A percentile compares a stretch with the other conserved stretches of the same genome.
Conservation (phyloP, 2,797 vertebrate genomes). For the Danio albolineatus region DNA sequence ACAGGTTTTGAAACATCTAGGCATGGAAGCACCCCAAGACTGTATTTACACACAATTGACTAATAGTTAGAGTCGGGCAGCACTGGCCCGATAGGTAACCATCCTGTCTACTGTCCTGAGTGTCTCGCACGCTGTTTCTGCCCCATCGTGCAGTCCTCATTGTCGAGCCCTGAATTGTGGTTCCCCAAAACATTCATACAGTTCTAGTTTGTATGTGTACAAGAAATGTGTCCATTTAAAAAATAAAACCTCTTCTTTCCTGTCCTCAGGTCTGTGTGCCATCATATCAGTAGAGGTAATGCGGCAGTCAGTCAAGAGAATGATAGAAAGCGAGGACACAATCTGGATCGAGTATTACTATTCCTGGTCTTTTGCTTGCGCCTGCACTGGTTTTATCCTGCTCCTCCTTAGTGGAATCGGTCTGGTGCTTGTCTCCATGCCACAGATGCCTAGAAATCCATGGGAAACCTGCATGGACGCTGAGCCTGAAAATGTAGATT, state of each 20-base stretch:
- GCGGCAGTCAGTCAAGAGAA: slow-evolving; percentile 95
- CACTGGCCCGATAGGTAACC: too few relatives aligned
- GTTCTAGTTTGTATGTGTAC: too few relatives aligned
- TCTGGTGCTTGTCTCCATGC: slow-evolving; percentile 92
- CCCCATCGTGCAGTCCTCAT: too few relatives aligned
- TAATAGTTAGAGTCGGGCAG: too few relatives aligned
- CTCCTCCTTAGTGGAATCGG: slow-evolving; percentile 88
- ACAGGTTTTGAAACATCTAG: too few relatives aligned
- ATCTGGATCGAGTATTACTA: slow-evolving; percentile 91
- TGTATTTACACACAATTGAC: too few relatives aligned
- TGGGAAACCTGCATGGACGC: slow-evolving; percentile 99
- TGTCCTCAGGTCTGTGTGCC: slow-evolving; percentile 87
- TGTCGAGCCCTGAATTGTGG: too few relatives aligned
- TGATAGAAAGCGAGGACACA: slow-evolving; percentile 94
- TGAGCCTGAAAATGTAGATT: slow-evolving; percentile 83
- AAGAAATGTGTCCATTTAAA: too few relatives aligned
- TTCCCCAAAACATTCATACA: too few relatives aligned
- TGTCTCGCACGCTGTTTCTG: too few relatives aligned
- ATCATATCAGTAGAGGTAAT: slow-evolving; percentile 95
- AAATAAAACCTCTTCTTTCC: slow-evolving; percentile 1
- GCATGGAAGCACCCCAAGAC: too few relatives aligned
- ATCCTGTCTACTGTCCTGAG: too few relatives aligned
- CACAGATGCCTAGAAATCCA: slow-evolving; percentile 94
- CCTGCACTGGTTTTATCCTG: slow-evolving; percentile 87
- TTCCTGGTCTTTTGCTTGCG: slow-evolving; percentile 94